A percentile compares a stretch with the other conserved stretches of the same genome.
Conservation (phyloP, 2,888 invertebrate genomes). For the Thyatira batis region DNA sequence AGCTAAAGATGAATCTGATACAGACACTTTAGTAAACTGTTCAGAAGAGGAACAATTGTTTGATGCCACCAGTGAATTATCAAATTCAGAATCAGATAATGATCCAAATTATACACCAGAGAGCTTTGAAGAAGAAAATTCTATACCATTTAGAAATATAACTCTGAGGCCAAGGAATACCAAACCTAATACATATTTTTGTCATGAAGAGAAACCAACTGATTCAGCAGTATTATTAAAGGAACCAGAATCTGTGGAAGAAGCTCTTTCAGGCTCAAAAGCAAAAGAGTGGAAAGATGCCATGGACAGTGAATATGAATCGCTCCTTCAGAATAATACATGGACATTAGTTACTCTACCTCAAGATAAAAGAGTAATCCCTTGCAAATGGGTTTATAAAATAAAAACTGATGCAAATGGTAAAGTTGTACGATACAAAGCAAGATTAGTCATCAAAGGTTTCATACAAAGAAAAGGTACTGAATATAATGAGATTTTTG, state of each 20-base stretch:
- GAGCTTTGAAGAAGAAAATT: background rate
- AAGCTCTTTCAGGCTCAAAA: constrained; percentile 14
- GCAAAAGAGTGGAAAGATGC: constrained; percentile 24
- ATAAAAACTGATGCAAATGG: constrained; percentile 23
- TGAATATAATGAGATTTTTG: constrained; percentile 15
- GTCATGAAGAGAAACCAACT: constrained; percentile 4
- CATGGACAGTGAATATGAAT: constrained; percentile 25
- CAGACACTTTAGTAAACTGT: constrained; percentile 3
- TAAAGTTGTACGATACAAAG: constrained; percentile 22
- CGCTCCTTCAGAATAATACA: constrained; percentile 24
- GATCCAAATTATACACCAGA: constrained; percentile 3
- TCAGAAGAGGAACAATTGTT: constrained; percentile 7
- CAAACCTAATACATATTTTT: constrained; percentile 3
- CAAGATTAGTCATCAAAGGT: constrained; percentile 31
- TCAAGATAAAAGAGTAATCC: constrained; percentile 17
- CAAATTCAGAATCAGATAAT: constrained; percentile 2
- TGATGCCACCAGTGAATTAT: constrained; percentile 7
- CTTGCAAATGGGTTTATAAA: constrained; percentile 32
- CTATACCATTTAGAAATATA: constrained; percentile 8
- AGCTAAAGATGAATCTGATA: constrained; percentile 1
- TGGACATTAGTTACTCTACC: constrained; percentile 23
- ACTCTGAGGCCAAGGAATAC: constrained; percentile 10
- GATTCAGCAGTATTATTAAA: background rate
- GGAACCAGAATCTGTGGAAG: constrained; percentile 14
- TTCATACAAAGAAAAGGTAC: constrained; percentile 21